Conservation (phyloP, 2,113 vertebrate genomes). For the Lethenteron reissneri region DNA sequence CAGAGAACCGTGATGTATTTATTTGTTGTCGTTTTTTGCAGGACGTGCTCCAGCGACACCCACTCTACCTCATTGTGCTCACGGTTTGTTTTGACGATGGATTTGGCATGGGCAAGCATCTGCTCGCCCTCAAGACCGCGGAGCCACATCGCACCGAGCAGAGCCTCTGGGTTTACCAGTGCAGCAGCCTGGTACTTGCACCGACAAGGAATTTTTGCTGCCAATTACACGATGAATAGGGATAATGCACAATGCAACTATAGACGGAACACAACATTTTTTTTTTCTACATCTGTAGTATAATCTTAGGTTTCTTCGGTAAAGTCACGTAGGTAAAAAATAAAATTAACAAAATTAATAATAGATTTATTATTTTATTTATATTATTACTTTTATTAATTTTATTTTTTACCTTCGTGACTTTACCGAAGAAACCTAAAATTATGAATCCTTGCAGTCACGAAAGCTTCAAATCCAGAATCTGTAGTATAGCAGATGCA, state of each 20-base stretch:
- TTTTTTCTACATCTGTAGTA: neutral
- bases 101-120: conserved; percentile 63
- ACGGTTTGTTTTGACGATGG: conserved; percentile 95
- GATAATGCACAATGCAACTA: neutral
- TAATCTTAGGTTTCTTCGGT: neutral
- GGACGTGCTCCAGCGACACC: conserved; percentile 74
- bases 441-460: too few species aligned
- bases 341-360: too few species aligned
- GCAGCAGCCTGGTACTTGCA: conserved; percentile 54
- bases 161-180: conserved; percentile 93
- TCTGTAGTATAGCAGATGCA: neutral
- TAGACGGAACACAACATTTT: neutral
- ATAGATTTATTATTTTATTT: too few species aligned
- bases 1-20: neutral
- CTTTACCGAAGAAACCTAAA: too few species aligned
- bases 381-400: too few species aligned
- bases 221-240: too few species aligned
- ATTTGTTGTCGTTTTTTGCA: conserved; percentile 16
- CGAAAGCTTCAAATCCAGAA: too few species aligned
- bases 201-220: neutral
- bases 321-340: too few species aligned
- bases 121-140: conserved; percentile 75
- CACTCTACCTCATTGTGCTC: conserved; percentile 64
- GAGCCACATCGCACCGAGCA: conserved; percentile 44
- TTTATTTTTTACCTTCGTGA: too few species aligned